A percentile compares a stretch with the other conserved stretches of the same genome.
These are phyloP conservation scores for Drosophila algonquin DNA, from an alignment of 2,888 invertebrate genomes.

Conservation along the genomic window DNA sequence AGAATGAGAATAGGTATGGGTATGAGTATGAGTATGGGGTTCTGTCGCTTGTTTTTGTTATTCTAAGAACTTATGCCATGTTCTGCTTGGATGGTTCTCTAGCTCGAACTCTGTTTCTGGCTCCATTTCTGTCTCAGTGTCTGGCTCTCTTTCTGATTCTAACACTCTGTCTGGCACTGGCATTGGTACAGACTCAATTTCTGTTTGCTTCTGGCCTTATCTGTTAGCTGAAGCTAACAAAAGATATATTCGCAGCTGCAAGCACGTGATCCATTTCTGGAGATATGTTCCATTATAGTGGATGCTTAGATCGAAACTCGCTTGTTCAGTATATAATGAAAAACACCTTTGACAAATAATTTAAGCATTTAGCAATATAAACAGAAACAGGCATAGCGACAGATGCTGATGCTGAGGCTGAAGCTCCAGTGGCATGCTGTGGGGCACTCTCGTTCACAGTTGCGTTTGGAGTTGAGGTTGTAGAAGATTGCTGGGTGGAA, in stretches of 20 bases:
- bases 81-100: constrained; percentile 19
- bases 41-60: constrained; percentile 41
- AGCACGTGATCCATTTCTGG: too few relatives aligned
- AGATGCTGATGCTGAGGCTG: neutral
- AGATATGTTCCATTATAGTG: too few relatives aligned
- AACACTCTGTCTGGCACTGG: neutral
- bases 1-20: neutral
- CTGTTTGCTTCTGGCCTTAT: neutral
- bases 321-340: neutral
- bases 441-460: neutral
- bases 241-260: too few relatives aligned
- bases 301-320: neutral
- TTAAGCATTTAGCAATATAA: neutral
- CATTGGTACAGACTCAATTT: neutral
- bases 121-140: neutral
- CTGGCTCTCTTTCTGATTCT: neutral
- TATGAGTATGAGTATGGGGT: neutral
- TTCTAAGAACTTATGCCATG: constrained; percentile 34
- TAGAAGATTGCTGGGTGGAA: neutral
- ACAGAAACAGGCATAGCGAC: neutral
- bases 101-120: neutral
- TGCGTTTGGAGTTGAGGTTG: neutral
- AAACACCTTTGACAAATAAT: constrained; percentile 17
- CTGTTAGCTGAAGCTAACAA: neutral
- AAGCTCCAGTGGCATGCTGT: too few relatives aligned